Base-by-base conservation (phyloP, 2,113 vertebrate genomes). In the Mohoua ochrocephala region DNA sequence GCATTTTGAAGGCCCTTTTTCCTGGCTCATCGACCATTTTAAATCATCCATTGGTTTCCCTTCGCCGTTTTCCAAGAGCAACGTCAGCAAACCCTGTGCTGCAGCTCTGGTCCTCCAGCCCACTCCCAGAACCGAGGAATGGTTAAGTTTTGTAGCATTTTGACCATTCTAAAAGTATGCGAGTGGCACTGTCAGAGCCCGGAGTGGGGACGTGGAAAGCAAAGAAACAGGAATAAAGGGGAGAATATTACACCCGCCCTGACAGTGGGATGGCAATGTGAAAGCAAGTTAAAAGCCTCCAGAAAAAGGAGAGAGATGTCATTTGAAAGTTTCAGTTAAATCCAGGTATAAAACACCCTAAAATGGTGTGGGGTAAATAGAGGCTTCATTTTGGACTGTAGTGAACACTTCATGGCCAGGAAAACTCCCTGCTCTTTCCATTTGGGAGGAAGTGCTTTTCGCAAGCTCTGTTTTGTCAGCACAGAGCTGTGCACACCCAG, bases 251-350 rank as follows among this genome's bases (percentile, higher is more conserved):
- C 3, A 30, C 26, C 9, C 28, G 9, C 28, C 31, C 59, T 5
- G 1, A 5, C 27, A 53, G 26, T 35, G 2, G 37, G 26, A 22
- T 8, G 31, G 16, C 11, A 30, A 1, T 0, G 1, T 20, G 63
- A 60, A 33, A 60, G 17, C 0, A 1, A 63, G 11, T 28, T 59
- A 39, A 84, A 68, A 80, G 19, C 19, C 19, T 33, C 17, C 23
- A 75, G 84, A 68, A 28, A 11, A 33, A 45, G 47, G 45, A 67
- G 21, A 27, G 37, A 44, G 35, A 2, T 20, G 7, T 35, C 15
- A 47, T 52, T 33, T 23, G 16, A 50, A 89, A 56, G 35, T 56
- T 75, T 39, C 8, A 1, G 3, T 84, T 69, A 63, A 91, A 76
- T 77, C 24, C 35, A 33, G 17, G 9, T 35, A 1, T 67, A 70